Conservation (phyloP, 1,140 invertebrate genomes). For the Homarus americanus region DNA sequence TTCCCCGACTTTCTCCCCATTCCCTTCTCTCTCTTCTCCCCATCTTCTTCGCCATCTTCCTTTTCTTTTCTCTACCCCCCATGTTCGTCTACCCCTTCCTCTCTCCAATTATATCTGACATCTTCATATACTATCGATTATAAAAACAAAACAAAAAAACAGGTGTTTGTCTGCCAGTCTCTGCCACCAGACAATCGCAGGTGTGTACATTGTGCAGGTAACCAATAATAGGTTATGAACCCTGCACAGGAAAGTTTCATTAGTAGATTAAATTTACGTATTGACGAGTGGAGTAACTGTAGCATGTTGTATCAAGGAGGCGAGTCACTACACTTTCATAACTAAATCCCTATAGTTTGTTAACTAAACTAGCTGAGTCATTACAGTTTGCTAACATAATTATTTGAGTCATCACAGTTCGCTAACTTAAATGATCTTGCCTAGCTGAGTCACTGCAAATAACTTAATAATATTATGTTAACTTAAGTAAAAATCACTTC, state of each 20-base stretch:
- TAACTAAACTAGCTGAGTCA: no score
- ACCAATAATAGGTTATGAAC: neutral
- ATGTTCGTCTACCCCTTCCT: no score
- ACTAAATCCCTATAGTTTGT: no score
- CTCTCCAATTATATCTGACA: neutral
- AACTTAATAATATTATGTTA: no score
- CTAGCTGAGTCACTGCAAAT: no score
- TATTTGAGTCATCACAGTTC: no score
- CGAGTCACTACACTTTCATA: no score
- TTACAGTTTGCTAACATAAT: no score
- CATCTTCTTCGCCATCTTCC: neutral
- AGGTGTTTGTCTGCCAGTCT: neutral
- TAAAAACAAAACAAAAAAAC: neutral
- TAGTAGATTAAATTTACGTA: neutral
- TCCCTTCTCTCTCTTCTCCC: neutral
- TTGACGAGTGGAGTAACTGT: neutral
- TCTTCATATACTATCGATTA: neutral
- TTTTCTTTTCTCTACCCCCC: no score
- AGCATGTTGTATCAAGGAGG: neutral
- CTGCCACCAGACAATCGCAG: neutral
- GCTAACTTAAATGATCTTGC: no score
- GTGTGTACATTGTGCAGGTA: neutral
- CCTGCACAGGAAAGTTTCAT: neutral
- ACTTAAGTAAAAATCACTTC: no score
- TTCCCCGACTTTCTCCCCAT: neutral